A percentile compares a stretch with the other conserved stretches of the same genome.
phyloP scores from a whole-genome alignment of 2,113 vertebrate species.

The Rostratula benghalensis region DNA sequence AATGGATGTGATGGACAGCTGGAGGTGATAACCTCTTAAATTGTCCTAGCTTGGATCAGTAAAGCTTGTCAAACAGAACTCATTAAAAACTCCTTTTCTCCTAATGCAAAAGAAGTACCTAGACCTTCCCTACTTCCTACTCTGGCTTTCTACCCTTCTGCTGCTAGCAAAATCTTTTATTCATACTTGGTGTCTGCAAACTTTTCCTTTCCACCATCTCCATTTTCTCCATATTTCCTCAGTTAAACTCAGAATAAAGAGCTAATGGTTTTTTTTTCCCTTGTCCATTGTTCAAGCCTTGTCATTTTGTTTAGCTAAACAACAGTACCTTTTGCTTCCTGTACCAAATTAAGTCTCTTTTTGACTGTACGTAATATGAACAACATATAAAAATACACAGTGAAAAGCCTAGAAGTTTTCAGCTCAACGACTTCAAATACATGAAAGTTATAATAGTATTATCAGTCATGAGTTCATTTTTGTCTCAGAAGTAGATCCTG shows the following conservation, averaged over 20 bases:
- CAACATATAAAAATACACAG: not conserved
- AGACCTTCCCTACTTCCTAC: not conserved
- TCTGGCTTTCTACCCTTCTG: not conserved
- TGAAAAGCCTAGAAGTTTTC: not conserved
- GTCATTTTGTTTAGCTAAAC: not conserved
- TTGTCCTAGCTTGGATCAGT: not conserved
- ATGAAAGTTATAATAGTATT: not conserved
- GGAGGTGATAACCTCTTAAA: conserved; percentile 46
- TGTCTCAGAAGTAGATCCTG: not conserved
- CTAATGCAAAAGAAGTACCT: not conserved
- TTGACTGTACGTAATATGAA: not conserved
- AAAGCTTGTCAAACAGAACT: conserved; percentile 19
- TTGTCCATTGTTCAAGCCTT: not conserved
- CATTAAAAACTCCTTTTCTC: conserved; percentile 7
- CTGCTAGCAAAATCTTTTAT: not conserved
- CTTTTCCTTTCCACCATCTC: not conserved
- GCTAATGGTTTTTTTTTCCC: not conserved
- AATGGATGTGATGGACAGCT: conserved; percentile 41
- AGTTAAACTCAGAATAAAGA: not conserved
- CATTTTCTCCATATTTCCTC: not conserved
- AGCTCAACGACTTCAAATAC: not conserved
- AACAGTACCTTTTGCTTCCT: not conserved
- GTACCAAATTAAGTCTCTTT: not conserved
- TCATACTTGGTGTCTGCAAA: not conserved
- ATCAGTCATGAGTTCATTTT: not conserved